These are phyloP conservation scores for Uropetala carovei DNA, from an alignment of 2,888 invertebrate species.

Conservation along the genomic window DNA sequence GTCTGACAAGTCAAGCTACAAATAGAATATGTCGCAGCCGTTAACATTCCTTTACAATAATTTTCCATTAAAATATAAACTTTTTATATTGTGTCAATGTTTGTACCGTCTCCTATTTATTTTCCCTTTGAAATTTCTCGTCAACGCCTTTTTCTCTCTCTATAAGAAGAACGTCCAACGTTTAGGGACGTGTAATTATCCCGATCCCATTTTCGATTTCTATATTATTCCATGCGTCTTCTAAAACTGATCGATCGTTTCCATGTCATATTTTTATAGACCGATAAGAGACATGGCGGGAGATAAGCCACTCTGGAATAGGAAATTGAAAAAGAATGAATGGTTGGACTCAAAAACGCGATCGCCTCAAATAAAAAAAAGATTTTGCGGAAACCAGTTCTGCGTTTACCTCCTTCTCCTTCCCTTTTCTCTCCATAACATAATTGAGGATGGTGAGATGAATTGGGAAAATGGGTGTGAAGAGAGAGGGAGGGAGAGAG, in stretches of 20 bases:
- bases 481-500: neutral
- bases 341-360: slow-evolving; percentile 28
- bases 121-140: too few relatives aligned
- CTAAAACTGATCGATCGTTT: neutral
- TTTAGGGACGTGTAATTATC: neutral
- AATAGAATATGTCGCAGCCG: too few relatives aligned
- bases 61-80: too few relatives aligned
- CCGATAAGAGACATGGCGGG: neutral
- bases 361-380: slow-evolving; percentile 30
- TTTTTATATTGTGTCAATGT: too few relatives aligned
- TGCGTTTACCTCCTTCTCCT: neutral
- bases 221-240: neutral
- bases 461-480: neutral
- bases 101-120: too few relatives aligned
- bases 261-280: neutral
- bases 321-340: slow-evolving; percentile 54
- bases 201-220: neutral
- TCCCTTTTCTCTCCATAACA: neutral
- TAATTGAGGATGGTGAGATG: slow-evolving; percentile 22
- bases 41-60: too few relatives aligned
- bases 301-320: neutral
- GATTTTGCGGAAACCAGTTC: slow-evolving; percentile 43
- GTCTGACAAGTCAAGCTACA: too few relatives aligned
- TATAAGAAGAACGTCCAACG: too few relatives aligned
- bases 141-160: too few relatives aligned